A percentile compares a stretch with the other conserved stretches of the same genome.
Evolutionary conservation across 2,797 vertebrate species (phyloP).

Genomic region (Sparus aurata): DNA sequence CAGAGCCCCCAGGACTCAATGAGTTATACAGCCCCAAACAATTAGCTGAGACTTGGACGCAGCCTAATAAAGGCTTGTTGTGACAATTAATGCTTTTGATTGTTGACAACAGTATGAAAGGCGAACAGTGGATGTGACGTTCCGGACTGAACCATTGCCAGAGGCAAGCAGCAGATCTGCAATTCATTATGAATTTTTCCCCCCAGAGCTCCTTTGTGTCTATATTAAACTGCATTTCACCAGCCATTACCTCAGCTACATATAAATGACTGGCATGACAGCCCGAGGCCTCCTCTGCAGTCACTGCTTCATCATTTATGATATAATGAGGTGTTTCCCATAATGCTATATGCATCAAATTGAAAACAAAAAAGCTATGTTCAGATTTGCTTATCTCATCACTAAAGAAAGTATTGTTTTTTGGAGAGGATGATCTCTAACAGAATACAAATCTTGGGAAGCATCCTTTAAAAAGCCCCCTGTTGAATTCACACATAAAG

Average conservation of each 20-base stretch:
- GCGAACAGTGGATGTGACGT: slow-evolving; percentile 14
- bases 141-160: slow-evolving; percentile 2
- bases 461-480: not conserved
- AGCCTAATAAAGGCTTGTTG: slow-evolving; percentile 58
- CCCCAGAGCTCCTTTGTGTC: slow-evolving; percentile 27
- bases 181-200: slow-evolving; percentile 29
- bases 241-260: slow-evolving; percentile 49
- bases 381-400: too few species aligned
- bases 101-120: slow-evolving; percentile 45
- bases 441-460: not conserved
- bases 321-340: not conserved
- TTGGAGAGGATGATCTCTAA: not conserved
- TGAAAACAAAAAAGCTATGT: not conserved
- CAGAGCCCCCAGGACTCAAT: slow-evolving; percentile 53
- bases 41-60: slow-evolving; percentile 50
- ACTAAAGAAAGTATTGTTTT: not conserved
- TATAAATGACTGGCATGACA: slow-evolving; percentile 39
- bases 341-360: not conserved
- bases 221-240: slow-evolving; percentile 51
- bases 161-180: slow-evolving; percentile 44
- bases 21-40: slow-evolving; percentile 61
- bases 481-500: not conserved
- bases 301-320: slow-evolving; percentile 9
- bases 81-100: slow-evolving; percentile 62
- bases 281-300: not conserved